Evolutionary conservation across 2,113 vertebrate genomes (phyloP).

Genomic region (Silurus asotus): DNA sequence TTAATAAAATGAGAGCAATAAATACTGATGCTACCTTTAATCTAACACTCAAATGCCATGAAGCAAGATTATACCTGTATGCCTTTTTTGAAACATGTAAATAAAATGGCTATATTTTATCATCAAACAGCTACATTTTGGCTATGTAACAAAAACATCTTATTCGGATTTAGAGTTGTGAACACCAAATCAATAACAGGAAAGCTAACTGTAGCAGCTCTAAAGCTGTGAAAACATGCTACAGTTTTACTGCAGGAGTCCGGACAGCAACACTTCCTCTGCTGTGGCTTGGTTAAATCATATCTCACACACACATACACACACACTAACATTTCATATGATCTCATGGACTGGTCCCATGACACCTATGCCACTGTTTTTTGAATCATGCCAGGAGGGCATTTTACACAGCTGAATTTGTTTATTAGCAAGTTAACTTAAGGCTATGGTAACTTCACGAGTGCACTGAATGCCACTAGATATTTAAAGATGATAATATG

Average conservation of each 20-base stretch:
- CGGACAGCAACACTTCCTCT: conserved; percentile 47
- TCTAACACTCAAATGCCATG: not conserved
- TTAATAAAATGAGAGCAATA: conserved; percentile 28
- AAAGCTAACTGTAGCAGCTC: conserved; percentile 42
- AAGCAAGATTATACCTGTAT: not conserved
- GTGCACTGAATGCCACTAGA: not conserved
- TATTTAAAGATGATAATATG: not conserved
- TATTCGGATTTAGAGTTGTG: not conserved
- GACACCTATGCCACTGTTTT: not conserved
- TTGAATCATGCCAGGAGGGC: too few relatives aligned
- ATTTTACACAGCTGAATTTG: not conserved
- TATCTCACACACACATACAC: conserved; percentile 20
- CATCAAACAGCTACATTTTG: not conserved
- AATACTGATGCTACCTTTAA: not conserved
- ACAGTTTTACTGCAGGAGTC: conserved; percentile 51
- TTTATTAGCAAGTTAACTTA: not conserved
- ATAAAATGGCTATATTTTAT: not conserved
- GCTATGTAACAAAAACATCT: not conserved
- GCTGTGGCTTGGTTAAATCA: conserved; percentile 26
- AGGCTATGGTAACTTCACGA: not conserved
- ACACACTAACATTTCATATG: conserved; percentile 4
- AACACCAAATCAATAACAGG: conserved; percentile 46
- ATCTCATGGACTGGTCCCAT: conserved; percentile 3
- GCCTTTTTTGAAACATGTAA: not conserved
- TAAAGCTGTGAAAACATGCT: conserved; percentile 60